Conservation (phyloP, 1,140 invertebrate genomes). For the Caenorhabditis latens region DNA sequence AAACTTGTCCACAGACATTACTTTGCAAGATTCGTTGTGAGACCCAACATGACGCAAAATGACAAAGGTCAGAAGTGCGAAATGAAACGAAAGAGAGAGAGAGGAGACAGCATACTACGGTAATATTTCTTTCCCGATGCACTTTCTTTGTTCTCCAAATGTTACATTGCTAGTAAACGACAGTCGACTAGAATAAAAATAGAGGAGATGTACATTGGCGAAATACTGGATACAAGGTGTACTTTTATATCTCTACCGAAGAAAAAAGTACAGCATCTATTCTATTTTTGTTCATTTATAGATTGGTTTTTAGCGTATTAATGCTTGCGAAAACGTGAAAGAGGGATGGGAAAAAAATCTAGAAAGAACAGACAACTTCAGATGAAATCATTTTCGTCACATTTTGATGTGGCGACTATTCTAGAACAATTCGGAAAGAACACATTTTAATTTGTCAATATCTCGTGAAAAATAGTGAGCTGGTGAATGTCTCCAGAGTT, state of each 20-base stretch:
- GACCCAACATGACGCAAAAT: slow-evolving; percentile 15
- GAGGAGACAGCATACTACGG: neutral
- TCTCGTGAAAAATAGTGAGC: no score
- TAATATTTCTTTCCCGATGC: slow-evolving; percentile 1
- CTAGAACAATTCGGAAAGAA: no score
- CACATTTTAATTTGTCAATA: no score
- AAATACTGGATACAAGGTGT: neutral
- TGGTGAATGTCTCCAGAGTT: no score
- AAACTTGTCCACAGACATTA: no score
- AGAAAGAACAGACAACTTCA: no score
- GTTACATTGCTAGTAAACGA: neutral
- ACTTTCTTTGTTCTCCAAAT: slow-evolving; percentile 38
- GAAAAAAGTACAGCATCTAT: neutral
- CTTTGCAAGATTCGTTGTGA: neutral
- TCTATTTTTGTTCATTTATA: no score
- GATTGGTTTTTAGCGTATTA: no score
- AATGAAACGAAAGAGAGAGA: neutral
- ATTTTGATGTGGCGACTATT: no score
- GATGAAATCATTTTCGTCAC: no score
- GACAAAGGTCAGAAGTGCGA: slow-evolving; percentile 4
- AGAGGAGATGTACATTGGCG: neutral
- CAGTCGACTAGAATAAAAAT: neutral
- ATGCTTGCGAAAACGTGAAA: no score
- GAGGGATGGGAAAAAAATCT: no score
- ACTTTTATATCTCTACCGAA: neutral